A percentile compares a stretch with the other conserved stretches of the same genome.
Conservation (phyloP, 2,888 invertebrate genomes). For the Orthosia gothica region DNA sequence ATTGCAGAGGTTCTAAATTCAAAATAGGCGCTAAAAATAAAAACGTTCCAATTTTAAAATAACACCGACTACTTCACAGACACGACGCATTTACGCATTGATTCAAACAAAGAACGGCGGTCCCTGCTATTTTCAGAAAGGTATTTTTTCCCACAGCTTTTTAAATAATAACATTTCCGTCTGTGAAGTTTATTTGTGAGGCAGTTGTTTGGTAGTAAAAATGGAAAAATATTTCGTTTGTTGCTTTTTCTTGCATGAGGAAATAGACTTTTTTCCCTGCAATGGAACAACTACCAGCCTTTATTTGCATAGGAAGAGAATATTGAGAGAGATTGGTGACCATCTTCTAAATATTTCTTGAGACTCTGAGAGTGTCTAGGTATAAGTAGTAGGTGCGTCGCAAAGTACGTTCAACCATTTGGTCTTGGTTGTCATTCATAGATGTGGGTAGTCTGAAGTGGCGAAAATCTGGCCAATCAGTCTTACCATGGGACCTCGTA, state of each 20-base stretch:
- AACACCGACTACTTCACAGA: conserved; percentile 26
- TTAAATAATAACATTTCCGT: conserved; percentile 2
- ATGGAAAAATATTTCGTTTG: background rate
- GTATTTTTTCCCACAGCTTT: conserved; percentile 21
- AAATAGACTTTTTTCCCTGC: background rate
- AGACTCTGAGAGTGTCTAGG: no score
- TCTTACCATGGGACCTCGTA: background rate
- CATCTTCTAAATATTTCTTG: no score
- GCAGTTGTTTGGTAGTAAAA: background rate
- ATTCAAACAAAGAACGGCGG: conserved; percentile 8
- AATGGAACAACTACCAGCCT: background rate
- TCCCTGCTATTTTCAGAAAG: conserved; percentile 44
- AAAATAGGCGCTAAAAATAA: conserved; percentile 29
- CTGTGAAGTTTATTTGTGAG: conserved; percentile 6
- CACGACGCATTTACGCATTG: conserved; percentile 2
- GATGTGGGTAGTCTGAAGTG: no score
- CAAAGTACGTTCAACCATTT: no score
- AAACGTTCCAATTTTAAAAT: conserved; percentile 26
- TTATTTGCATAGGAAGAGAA: no score
- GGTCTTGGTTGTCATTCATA: no score
- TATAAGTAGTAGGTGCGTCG: no score
- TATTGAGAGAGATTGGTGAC: no score
- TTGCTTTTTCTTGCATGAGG: background rate
- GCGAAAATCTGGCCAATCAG: no score
- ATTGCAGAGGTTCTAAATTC: background rate